Evolutionary conservation across 2,888 invertebrate genomes (phyloP).

Genomic region (Drosophila paramelanica): DNA sequence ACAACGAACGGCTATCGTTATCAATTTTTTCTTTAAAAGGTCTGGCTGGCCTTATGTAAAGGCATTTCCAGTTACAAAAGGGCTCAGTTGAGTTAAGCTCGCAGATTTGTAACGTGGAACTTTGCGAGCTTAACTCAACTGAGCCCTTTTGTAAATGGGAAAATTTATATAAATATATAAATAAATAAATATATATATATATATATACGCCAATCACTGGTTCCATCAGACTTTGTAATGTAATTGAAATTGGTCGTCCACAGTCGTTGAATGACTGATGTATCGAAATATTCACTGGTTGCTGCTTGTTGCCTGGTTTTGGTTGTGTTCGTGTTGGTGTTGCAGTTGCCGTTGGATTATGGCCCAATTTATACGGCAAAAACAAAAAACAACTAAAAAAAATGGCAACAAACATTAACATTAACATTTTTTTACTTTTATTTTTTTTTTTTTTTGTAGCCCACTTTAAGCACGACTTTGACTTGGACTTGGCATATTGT

Average conservation of each 20-base stretch:
- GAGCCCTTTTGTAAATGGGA: no score
- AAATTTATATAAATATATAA: no score
- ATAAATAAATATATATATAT: no score
- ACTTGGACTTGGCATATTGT: conserved; percentile 53
- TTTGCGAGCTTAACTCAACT: no score
- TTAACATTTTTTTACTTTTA: neutral
- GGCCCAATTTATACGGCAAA: conserved; percentile 39
- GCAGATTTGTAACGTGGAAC: no score
- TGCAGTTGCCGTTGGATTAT: conserved; percentile 26
- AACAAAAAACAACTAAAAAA: conserved; percentile 7
- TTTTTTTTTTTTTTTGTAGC: conserved; percentile 7
- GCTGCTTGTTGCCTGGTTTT: neutral
- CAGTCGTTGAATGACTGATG: conserved; percentile 38
- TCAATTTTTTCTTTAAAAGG: no score
- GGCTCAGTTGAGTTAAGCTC: neutral
- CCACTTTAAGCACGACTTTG: conserved; percentile 40
- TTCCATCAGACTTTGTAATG: conserved; percentile 6
- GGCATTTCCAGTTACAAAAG: conserved; percentile 10
- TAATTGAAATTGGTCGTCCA: conserved; percentile 26
- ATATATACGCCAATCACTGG: no score
- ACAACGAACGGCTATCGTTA: no score
- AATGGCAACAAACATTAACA: conserved; percentile 21
- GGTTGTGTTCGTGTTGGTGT: conserved; percentile 7
- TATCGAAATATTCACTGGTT: conserved; percentile 31
- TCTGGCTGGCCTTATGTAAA: neutral